Percentiles rank a stretch among this genome's conserved stretches.
phyloP scores from a whole-genome alignment of 2,888 invertebrate species.

The Mylabris sibirica region DNA sequence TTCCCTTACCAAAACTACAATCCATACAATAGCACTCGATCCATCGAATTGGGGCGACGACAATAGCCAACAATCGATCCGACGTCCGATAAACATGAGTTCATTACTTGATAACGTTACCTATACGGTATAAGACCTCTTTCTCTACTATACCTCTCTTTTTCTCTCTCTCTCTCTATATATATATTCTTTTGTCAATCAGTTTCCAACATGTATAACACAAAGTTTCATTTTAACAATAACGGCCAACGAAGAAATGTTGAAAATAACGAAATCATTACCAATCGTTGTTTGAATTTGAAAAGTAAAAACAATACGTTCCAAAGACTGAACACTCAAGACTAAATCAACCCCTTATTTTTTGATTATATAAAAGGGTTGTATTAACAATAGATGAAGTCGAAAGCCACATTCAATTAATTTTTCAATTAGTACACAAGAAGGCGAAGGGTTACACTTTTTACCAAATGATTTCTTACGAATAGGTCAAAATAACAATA shows the following conservation, averaged over 20 bases:
- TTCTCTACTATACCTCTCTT: background rate
- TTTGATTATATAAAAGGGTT: constrained; percentile 4
- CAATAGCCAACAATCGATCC: constrained; percentile 60
- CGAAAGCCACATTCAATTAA: constrained; percentile 60
- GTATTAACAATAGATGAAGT: constrained; percentile 50
- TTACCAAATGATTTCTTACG: constrained; percentile 34
- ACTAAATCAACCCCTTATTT: constrained; percentile 6
- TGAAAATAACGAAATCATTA: constrained; percentile 7
- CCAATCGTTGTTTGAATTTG: constrained; percentile 1
- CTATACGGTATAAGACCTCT: constrained; percentile 26
- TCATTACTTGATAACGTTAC: constrained; percentile 59
- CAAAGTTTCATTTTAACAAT: background rate
- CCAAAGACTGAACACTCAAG: constrained; percentile 5
- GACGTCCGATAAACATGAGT: constrained; percentile 58
- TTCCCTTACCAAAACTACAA: constrained; percentile 51
- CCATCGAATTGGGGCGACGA: constrained; percentile 55
- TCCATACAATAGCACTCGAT: constrained; percentile 55
- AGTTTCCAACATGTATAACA: background rate
- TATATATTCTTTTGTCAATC: background rate
- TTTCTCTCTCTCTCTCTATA: background rate
- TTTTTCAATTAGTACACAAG: constrained; percentile 55
- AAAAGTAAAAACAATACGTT: constrained; percentile 9
- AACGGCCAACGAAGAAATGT: background rate
- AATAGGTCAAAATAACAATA: constrained; percentile 35
- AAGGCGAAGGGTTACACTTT: constrained; percentile 1